These are phyloP conservation scores for Chrysochloris asiatica DNA, from an alignment of 2,113 vertebrate genomes.

Conservation along the genomic window DNA sequence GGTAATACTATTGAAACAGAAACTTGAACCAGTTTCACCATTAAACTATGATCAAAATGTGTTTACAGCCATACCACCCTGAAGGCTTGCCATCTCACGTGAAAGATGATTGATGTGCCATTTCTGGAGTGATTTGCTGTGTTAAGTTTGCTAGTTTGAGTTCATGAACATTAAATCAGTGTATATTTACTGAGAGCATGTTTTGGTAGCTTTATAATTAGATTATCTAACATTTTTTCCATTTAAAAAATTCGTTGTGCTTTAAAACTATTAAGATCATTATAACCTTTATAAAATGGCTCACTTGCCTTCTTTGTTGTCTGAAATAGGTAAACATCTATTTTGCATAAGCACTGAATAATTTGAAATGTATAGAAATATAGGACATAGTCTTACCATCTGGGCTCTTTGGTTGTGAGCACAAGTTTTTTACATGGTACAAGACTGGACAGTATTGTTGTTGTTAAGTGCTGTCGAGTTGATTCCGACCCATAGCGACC, in stretches of 20 bases:
- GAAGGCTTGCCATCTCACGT: too few relatives aligned
- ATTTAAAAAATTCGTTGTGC: not conserved
- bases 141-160: not conserved
- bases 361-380: not conserved
- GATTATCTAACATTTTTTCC: not conserved
- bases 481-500: too few relatives aligned
- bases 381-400: not conserved
- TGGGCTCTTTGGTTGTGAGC: not conserved
- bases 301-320: slow-evolving; percentile 21
- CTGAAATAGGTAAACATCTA: not conserved
- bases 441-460: not conserved
- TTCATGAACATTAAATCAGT: not conserved
- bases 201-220: slow-evolving; percentile 22
- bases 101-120: not conserved
- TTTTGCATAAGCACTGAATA: not conserved
- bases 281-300: slow-evolving; percentile 10
- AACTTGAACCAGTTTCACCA: not conserved
- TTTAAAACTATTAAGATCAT: slow-evolving; percentile 9
- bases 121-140: not conserved
- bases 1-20: slow-evolving; percentile 32
- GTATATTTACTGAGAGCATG: not conserved
- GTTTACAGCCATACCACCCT: too few relatives aligned
- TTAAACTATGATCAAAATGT: too few relatives aligned
- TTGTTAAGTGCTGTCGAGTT: too few relatives aligned
- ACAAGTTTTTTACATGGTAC: not conserved